Evolutionary conservation across 2,113 vertebrate genomes (phyloP), one percentile per base, ranked within the genome.

Genomic region (Chaenogobius annularis): DNA sequence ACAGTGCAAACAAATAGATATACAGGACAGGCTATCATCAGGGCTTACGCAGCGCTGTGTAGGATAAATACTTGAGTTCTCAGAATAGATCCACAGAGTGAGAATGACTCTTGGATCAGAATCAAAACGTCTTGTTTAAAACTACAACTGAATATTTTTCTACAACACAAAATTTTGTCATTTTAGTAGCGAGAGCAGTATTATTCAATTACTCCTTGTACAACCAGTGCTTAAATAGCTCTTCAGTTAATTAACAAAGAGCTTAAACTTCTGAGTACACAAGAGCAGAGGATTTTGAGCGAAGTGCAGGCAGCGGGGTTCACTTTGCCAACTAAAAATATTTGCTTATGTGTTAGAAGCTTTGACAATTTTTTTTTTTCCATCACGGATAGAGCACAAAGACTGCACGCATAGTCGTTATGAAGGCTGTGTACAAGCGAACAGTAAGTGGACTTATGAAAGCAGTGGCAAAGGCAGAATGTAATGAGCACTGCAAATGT

Each of bases 401-500:
- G 67, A 54, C 63, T 14, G 64, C n/a, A 65, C 12, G 52, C 23
- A 10, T 7, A 13, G 66, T 31, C 26, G 26, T 50, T 61, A 56
- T 14, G 5, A 22, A 72, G 46, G 50, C 63, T 37, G 70, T 23
- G 46, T 67, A 62, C 20, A 61, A 68, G 74, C 17, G 14, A 58
- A 17, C 59, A 55, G 43, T 73, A 44, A 48, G 22, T 17, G 3
- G 2, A 19, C 65, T 56, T 50, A 56, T 64, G 62, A 75, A 80
- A 43, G 17, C 35, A 37, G 37, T 1, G 26, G 23, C 35, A 22
- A 43, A 62, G 35, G 70, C 19, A 70, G 54, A 52, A 52, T 68
- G 72, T 67, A 74, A 73, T 62, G 22, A 74, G 56, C 8, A 17
- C 48, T 17, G 35, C 40, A 80, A 75, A 82, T 80, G 19, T 79